Evolutionary conservation across 2,113 vertebrate species (phyloP).

Genomic region (Notechis scutatus): DNA sequence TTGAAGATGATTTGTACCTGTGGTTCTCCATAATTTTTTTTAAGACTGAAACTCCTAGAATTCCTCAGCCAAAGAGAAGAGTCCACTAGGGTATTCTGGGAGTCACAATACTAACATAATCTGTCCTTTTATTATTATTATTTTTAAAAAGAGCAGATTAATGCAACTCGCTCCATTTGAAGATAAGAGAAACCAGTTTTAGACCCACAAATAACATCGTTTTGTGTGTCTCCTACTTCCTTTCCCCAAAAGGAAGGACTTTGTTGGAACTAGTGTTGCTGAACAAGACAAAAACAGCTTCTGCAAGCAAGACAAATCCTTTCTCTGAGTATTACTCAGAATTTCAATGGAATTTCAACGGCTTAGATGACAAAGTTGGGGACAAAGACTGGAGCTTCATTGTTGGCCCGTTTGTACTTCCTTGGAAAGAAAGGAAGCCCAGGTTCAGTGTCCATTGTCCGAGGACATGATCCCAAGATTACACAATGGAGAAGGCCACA

Average conservation of each 20-base stretch:
- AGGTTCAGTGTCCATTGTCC: neutral
- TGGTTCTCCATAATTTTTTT: too few relatives aligned
- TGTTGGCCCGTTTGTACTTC: neutral
- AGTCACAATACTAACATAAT: neutral
- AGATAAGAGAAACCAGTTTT: neutral
- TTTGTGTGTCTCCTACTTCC: neutral
- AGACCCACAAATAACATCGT: neutral
- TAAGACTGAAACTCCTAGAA: neutral
- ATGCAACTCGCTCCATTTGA: neutral
- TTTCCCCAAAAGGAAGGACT: fast-evolving
- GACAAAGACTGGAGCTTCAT: neutral
- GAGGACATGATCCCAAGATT: neutral
- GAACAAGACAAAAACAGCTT: neutral
- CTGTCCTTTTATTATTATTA: neutral
- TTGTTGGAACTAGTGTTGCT: too few relatives aligned
- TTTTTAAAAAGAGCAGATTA: neutral
- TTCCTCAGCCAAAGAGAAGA: neutral
- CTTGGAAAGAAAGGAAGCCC: neutral
- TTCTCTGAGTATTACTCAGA: neutral
- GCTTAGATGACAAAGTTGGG: neutral
- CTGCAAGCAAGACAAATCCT: neutral
- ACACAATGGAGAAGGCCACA: too few relatives aligned
- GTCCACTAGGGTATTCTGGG: neutral
- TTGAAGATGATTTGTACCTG: too few relatives aligned
- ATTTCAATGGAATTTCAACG: neutral